These are phyloP conservation scores for Nymphalis c-album DNA, from an alignment of 2,888 invertebrate genomes.

Conservation along the genomic window DNA sequence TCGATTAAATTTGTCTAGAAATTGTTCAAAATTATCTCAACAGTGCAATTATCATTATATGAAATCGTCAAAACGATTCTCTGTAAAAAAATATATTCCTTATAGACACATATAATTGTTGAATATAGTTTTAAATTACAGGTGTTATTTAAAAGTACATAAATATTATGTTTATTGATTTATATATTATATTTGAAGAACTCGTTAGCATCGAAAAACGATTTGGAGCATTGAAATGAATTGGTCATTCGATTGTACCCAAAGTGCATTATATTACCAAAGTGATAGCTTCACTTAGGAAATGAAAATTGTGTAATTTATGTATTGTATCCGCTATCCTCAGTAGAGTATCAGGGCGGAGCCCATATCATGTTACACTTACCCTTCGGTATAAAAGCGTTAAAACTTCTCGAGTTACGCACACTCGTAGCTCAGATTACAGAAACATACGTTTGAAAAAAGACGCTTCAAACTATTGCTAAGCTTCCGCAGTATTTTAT, in stretches of 20 bases:
- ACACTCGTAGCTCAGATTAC: constrained; percentile 55
- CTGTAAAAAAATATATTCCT: too few relatives aligned
- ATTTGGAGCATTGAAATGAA: too few relatives aligned
- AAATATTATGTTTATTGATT: too few relatives aligned
- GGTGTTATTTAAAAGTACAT: too few relatives aligned
- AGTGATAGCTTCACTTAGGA: constrained; percentile 69
- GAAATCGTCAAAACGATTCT: too few relatives aligned
- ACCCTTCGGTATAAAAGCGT: constrained; percentile 75
- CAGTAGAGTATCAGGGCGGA: constrained; percentile 62
- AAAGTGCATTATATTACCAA: constrained; percentile 22
- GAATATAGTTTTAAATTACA: too few relatives aligned
- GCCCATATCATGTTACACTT: constrained; percentile 67
- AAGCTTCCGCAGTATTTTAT: constrained; percentile 7
- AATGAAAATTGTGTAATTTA: constrained; percentile 62
- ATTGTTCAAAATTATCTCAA: too few relatives aligned
- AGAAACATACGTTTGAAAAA: constrained; percentile 21
- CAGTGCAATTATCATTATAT: too few relatives aligned
- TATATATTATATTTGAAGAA: too few relatives aligned
- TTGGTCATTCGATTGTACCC: neutral
- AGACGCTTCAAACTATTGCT: neutral
- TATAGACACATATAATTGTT: too few relatives aligned
- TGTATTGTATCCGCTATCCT: constrained; percentile 48
- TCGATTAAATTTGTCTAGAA: too few relatives aligned
- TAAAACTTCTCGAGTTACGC: constrained; percentile 62
- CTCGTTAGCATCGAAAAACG: too few relatives aligned